A percentile compares a stretch with the other conserved stretches of the same genome.
Conservation (phyloP, 2,888 invertebrate genomes). For the Habrosyne pyritoides region DNA sequence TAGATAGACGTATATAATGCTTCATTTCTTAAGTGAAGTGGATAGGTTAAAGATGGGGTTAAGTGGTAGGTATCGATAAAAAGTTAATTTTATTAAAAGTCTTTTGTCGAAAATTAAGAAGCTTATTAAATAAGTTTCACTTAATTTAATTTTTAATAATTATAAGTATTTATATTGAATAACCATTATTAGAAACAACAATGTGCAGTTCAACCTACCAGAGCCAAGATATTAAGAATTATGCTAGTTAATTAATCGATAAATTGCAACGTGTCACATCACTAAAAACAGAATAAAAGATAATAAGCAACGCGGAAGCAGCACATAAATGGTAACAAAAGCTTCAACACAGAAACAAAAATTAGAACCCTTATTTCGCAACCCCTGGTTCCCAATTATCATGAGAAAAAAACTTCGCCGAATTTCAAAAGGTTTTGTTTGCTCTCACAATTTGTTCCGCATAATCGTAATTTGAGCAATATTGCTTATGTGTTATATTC, state of each 20-base stretch:
- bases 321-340: conserved; percentile 19
- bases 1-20: conserved; percentile 47
- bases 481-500: background rate
- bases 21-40: conserved; percentile 19
- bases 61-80: conserved; percentile 15
- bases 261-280: background rate
- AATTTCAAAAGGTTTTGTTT: conserved; percentile 2
- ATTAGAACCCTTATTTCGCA: conserved; percentile 6
- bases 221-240: too few relatives aligned
- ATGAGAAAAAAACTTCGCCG: background rate
- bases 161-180: too few relatives aligned
- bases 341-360: conserved; percentile 22
- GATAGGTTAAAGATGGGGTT: conserved; percentile 23
- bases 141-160: too few relatives aligned
- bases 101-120: too few relatives aligned
- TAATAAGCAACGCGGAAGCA: conserved; percentile 27
- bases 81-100: background rate
- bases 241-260: background rate
- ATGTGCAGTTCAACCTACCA: too few relatives aligned
- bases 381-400: conserved; percentile 4
- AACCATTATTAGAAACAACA: too few relatives aligned
- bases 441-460: conserved; percentile 2
- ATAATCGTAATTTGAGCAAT: conserved; percentile 2
- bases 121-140: too few relatives aligned
- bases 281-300: conserved; percentile 6